phyloP scores from a whole-genome alignment of 2,888 invertebrate genomes.

The Scaptomyza parva region DNA sequence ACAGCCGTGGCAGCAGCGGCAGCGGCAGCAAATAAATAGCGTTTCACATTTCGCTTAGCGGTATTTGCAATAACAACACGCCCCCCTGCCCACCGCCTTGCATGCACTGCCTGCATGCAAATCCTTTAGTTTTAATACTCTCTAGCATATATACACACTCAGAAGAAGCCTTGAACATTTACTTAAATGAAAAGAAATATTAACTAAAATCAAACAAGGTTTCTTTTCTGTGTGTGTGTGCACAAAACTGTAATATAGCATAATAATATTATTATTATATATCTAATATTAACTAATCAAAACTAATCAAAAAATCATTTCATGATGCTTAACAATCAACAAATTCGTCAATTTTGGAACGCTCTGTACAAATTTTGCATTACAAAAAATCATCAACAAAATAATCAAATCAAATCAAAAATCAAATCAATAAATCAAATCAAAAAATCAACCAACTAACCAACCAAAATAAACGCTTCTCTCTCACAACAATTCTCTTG shows the following conservation, averaged over 20 bases:
- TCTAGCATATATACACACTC: constrained; percentile 4
- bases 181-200: not conserved
- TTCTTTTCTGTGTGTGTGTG: not conserved
- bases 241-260: constrained; percentile 3
- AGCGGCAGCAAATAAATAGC: constrained; percentile 74
- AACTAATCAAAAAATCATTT: constrained; percentile 63
- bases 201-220: not conserved
- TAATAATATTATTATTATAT: constrained; percentile 4
- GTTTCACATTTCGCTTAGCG: constrained; percentile 77
- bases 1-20: constrained; percentile 27
- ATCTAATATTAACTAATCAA: constrained; percentile 26
- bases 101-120: constrained; percentile 44
- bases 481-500: constrained; percentile 58
- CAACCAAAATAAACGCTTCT: constrained; percentile 64
- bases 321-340: constrained; percentile 78
- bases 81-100: constrained; percentile 1
- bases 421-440: too few relatives aligned
- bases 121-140: constrained; percentile 31
- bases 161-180: too few relatives aligned
- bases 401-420: too few relatives aligned
- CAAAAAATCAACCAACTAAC: constrained; percentile 26
- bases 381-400: constrained; percentile 57
- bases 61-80: constrained; percentile 41
- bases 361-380: constrained; percentile 77
- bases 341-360: constrained; percentile 76